phyloP scores from a whole-genome alignment of 2,797 vertebrate species.

The Tapera naevia region DNA sequence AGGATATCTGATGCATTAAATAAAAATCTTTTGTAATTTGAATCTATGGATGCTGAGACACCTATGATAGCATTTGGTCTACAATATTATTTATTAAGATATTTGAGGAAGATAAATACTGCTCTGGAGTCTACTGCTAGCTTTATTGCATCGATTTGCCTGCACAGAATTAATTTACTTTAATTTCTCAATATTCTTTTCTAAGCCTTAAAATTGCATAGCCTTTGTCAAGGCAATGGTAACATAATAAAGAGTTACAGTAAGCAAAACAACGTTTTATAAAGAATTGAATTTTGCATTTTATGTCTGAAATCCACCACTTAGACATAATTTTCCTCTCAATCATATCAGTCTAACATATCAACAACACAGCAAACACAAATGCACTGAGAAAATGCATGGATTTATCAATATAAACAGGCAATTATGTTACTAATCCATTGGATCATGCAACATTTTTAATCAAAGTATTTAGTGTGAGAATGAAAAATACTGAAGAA shows the following conservation, averaged over 20 bases:
- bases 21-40: neutral
- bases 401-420: constrained; percentile 47
- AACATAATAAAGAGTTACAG: neutral
- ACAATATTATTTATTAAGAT: neutral
- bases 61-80: neutral
- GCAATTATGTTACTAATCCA: constrained; percentile 11
- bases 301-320: neutral
- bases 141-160: neutral
- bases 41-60: neutral
- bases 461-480: constrained; percentile 10
- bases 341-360: neutral
- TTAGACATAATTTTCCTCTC: neutral
- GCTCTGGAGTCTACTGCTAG: neutral
- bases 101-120: neutral
- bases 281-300: constrained; percentile 10
- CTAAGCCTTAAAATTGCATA: neutral
- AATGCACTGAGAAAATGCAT: neutral
- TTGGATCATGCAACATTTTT: neutral
- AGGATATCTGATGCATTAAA: neutral
- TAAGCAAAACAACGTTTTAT: neutral
- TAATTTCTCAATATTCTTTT: neutral
- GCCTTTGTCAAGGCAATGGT: neutral
- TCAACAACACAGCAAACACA: neutral
- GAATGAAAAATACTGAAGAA: neutral
- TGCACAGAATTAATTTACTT: neutral